Percentiles rank a stretch among this genome's conserved stretches.
phyloP scores from a whole-genome alignment of 2,888 invertebrate genomes.

The Hermaeophaga mercurialis region DNA sequence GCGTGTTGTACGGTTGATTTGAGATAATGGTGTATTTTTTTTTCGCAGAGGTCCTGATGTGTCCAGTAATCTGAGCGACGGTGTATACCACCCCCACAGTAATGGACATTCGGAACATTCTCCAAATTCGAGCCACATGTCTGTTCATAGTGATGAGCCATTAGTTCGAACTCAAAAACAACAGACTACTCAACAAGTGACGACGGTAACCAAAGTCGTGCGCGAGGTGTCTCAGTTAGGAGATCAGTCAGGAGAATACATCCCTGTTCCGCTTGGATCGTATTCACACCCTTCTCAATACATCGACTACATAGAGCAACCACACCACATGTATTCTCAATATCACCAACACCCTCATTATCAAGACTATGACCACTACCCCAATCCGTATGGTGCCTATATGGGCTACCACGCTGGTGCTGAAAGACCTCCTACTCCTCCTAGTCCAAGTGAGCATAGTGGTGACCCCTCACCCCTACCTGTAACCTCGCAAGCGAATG shows the following conservation, averaged over 20 bases:
- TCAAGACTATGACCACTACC: constrained; percentile 65
- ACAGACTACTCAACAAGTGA: constrained; percentile 72
- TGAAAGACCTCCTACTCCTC: constrained; percentile 60
- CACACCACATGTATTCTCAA: constrained; percentile 59
- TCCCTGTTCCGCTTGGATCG: constrained; percentile 59
- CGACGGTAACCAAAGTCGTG: constrained; percentile 71
- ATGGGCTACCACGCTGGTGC: constrained; percentile 58
- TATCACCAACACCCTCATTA: constrained; percentile 61
- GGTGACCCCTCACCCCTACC: constrained; percentile 63
- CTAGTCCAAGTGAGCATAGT: constrained; percentile 64
- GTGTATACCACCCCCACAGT: constrained; percentile 60
- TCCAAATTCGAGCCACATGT: constrained; percentile 63
- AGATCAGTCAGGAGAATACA: constrained; percentile 63
- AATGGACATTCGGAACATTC: constrained; percentile 71
- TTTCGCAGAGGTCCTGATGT: constrained; percentile 48
- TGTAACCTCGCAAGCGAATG: constrained; percentile 54
- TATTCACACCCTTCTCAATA: constrained; percentile 58
- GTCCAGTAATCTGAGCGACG: constrained; percentile 50
- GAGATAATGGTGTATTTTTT: background rate
- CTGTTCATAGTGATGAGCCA: constrained; percentile 61
- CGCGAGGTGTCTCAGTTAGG: constrained; percentile 67
- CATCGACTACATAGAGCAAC: constrained; percentile 59
- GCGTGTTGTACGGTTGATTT: background rate
- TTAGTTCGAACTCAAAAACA: constrained; percentile 69
- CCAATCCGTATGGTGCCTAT: constrained; percentile 59